Percentiles rank a stretch among this genome's conserved stretches.
These are phyloP conservation scores for Hydraecia micacea DNA, from an alignment of 2,888 invertebrate genomes.

Conservation along the genomic window DNA sequence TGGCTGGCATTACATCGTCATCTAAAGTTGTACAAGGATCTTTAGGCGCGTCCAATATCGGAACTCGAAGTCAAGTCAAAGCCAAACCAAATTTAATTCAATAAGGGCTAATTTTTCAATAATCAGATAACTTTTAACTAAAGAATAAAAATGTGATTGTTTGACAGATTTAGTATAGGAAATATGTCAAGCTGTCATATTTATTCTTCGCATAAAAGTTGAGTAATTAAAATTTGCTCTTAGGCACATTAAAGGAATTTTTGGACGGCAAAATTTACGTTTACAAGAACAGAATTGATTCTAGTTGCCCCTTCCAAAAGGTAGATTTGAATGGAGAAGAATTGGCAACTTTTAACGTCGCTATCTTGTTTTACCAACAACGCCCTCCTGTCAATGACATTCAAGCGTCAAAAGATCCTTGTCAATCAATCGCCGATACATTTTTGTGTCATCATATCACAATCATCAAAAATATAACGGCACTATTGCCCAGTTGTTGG, in stretches of 20 bases:
- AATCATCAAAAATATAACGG: background rate
- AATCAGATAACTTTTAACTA: background rate
- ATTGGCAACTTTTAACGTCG: background rate
- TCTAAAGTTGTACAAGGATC: background rate
- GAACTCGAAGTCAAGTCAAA: background rate
- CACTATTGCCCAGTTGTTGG: background rate
- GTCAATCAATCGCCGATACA: slow-evolving; percentile 4
- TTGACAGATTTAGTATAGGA: background rate
- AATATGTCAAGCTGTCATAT: background rate
- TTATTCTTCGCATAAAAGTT: background rate
- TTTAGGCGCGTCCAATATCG: background rate
- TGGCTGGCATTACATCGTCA: slow-evolving; percentile 27
- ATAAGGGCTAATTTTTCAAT: background rate
- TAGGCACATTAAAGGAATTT: background rate
- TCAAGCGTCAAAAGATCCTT: background rate
- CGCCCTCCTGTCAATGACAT: background rate
- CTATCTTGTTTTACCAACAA: background rate
- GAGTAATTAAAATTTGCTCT: background rate
- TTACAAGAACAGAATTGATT: background rate
- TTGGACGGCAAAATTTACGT: background rate
- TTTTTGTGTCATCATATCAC: slow-evolving; percentile 3
- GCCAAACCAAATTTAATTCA: background rate
- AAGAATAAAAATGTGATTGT: background rate
- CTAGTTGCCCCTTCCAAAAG: background rate
- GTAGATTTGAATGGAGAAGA: background rate